Conservation (phyloP, 2,113 vertebrate genomes). For the Platichthys flesus region DNA sequence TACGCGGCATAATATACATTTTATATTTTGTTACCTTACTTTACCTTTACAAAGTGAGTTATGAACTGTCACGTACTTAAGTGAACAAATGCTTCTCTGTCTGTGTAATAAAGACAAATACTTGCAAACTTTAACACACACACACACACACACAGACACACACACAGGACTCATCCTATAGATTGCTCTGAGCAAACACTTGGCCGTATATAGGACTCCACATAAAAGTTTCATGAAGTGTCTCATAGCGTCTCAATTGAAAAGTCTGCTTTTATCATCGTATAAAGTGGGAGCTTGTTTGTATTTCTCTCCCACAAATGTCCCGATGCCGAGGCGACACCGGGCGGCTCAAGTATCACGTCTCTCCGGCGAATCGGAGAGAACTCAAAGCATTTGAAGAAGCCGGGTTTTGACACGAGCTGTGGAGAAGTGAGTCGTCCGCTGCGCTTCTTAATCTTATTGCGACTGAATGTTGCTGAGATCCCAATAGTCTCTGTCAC, state of each 20-base stretch:
- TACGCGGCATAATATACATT: not conserved
- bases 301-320: too few relatives aligned
- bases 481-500: constrained; percentile 31
- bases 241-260: constrained; percentile 47
- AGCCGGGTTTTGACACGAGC: constrained; percentile 35
- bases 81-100: constrained; percentile 4
- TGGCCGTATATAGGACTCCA: constrained; percentile 26
- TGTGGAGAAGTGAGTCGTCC: constrained; percentile 24
- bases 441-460: constrained; percentile 21
- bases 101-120: constrained; percentile 2
- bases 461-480: not conserved
- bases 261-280: constrained; percentile 58
- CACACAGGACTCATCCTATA: not conserved
- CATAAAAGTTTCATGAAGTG: constrained; percentile 65
- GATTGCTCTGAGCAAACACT: constrained; percentile 25
- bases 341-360: constrained; percentile 23
- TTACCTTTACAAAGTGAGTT: not conserved
- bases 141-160: not conserved
- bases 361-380: constrained; percentile 18
- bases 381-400: constrained; percentile 64
- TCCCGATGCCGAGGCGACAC: not conserved
- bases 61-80: not conserved
- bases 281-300: constrained; percentile 20
- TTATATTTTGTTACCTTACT: not conserved
- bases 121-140: constrained; percentile 15